These are phyloP conservation scores for Epirrhoe alternata DNA, from an alignment of 2,888 invertebrate genomes.

Conservation along the genomic window DNA sequence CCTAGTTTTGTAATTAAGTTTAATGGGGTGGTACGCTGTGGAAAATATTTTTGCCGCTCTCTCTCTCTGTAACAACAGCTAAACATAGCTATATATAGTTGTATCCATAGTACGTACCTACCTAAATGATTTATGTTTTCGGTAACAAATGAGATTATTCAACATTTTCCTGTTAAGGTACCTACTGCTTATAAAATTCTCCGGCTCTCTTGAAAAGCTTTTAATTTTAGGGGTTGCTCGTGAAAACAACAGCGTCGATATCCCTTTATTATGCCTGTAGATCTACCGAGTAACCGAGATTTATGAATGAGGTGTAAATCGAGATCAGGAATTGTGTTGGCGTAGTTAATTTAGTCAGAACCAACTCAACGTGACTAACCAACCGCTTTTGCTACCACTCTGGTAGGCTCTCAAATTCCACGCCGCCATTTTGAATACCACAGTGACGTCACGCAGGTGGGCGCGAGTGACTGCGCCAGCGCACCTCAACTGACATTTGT, in stretches of 20 bases:
- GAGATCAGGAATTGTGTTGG: conserved; percentile 36
- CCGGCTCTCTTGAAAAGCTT: conserved; percentile 1
- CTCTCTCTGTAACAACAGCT: conserved; percentile 27
- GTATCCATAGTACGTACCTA: conserved; percentile 10
- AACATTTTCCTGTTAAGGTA: conserved; percentile 9
- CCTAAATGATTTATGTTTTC: conserved; percentile 21
- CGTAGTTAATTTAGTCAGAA: conserved; percentile 39
- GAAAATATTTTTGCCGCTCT: conserved; percentile 39
- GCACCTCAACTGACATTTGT: conserved; percentile 73
- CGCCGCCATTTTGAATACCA: conserved; percentile 83
- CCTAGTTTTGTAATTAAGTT: conserved; percentile 47
- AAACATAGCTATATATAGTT: conserved; percentile 27
- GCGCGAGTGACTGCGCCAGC: conserved; percentile 77
- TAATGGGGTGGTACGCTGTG: conserved; percentile 41
- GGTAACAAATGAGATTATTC: conserved; percentile 18
- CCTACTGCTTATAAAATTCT: conserved; percentile 2
- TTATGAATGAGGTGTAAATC: conserved; percentile 17
- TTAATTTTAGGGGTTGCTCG: conserved; percentile 1
- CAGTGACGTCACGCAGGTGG: conserved; percentile 79
- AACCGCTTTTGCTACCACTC: conserved; percentile 57
- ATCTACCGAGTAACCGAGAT: neutral
- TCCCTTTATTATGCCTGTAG: neutral
- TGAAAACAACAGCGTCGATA: conserved; percentile 1
- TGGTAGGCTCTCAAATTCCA: conserved; percentile 82
- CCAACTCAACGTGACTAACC: conserved; percentile 45